Percentiles rank a stretch among this genome's conserved stretches.
phyloP scores from a whole-genome alignment of 2,113 vertebrate genomes.

The Cyprinus carpio region DNA sequence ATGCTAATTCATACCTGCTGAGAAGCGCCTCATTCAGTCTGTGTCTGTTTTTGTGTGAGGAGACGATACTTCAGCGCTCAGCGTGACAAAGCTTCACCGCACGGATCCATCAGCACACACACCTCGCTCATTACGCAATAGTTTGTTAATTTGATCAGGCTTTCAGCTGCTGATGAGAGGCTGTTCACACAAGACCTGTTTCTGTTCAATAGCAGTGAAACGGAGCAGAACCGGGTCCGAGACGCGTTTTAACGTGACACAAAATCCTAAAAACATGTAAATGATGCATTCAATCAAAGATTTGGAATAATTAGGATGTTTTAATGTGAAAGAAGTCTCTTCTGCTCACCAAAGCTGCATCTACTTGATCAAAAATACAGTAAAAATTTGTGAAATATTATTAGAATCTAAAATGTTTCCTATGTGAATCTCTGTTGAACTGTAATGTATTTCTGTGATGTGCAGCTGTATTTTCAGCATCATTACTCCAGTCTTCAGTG shows the following conservation, averaged over 20 bases:
- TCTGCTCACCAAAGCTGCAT: no score
- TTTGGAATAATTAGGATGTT: no score
- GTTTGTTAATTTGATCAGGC: background rate
- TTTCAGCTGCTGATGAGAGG: background rate
- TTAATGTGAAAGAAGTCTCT: no score
- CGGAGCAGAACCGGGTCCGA: no score
- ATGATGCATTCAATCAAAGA: background rate
- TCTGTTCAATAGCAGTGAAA: background rate
- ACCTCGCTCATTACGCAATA: background rate
- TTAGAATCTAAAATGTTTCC: no score
- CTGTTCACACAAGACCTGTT: background rate
- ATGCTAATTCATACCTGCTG: constrained; percentile 32
- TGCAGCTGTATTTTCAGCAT: no score
- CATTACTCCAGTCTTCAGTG: no score
- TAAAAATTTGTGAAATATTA: no score
- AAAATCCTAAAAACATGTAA: background rate
- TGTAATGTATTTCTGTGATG: no score
- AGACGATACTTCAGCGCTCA: background rate
- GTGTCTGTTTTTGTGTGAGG: background rate
- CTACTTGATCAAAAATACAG: no score
- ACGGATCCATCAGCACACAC: background rate
- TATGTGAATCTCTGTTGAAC: no score
- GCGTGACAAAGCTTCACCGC: background rate
- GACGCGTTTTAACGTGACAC: no score
- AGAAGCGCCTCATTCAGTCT: background rate